phyloP scores from a whole-genome alignment of 2,113 vertebrate genomes.

The Polyodon spathula region DNA sequence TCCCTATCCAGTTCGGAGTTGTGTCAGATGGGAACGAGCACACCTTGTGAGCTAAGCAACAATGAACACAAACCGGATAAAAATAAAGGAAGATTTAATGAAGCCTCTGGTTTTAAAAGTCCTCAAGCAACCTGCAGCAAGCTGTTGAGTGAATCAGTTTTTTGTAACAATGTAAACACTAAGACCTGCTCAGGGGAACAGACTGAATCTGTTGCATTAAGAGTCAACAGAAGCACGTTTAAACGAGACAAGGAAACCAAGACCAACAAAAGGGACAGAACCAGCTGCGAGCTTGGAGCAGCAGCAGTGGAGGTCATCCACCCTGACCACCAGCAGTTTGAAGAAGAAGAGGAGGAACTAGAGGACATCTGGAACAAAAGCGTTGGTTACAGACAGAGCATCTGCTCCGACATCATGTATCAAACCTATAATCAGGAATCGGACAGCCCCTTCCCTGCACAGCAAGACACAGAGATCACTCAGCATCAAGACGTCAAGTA shows the following conservation, averaged over 20 bases:
- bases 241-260: too few species aligned
- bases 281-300: slow-evolving; percentile 7
- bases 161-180: slow-evolving; percentile 44
- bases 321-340: slow-evolving; percentile 68
- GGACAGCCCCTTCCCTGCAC: slow-evolving; percentile 11
- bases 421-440: slow-evolving; percentile 36
- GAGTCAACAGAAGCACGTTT: too few species aligned
- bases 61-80: slow-evolving; percentile 39
- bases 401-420: slow-evolving; percentile 61
- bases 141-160: slow-evolving; percentile 44
- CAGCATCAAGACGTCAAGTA: slow-evolving; percentile 36
- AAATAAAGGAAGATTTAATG: slow-evolving; percentile 18
- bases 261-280: slow-evolving; percentile 27
- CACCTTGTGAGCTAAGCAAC: slow-evolving; percentile 42
- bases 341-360: slow-evolving; percentile 77
- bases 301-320: slow-evolving; percentile 41
- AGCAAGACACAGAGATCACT: slow-evolving; percentile 18
- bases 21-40: slow-evolving; percentile 38
- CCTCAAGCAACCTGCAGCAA: slow-evolving; percentile 38
- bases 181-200: slow-evolving; percentile 29
- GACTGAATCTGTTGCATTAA: slow-evolving; percentile 23
- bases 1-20: slow-evolving; percentile 23
- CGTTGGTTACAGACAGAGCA: slow-evolving; percentile 43
- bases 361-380: slow-evolving; percentile 75
- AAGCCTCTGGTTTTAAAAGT: slow-evolving; percentile 15